Evolutionary conservation across 2,113 vertebrate genomes (phyloP).

Genomic region (Neogale vison): DNA sequence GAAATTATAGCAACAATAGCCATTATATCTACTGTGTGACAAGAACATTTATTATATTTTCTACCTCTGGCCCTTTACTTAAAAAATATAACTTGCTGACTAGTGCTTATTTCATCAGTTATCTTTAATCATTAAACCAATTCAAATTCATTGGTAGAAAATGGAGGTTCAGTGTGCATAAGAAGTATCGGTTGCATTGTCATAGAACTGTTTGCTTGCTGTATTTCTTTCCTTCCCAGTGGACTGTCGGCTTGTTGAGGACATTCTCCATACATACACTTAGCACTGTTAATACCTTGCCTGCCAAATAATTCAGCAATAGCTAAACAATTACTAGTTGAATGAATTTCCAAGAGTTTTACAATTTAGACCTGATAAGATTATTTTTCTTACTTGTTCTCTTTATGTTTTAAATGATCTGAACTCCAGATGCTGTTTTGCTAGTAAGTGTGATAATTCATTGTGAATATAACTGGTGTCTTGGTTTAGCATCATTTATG

Average conservation of each 20-base stretch:
- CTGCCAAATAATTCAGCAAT: background rate
- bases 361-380: background rate
- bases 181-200: background rate
- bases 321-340: background rate
- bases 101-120: background rate
- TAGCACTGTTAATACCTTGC: background rate
- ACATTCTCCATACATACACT: background rate
- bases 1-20: background rate
- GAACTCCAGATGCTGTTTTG: slow-evolving; percentile 9
- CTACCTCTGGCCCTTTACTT: background rate
- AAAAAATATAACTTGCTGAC: background rate
- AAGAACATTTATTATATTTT: background rate
- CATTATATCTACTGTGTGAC: background rate
- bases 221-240: background rate
- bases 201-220: background rate
- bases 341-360: background rate
- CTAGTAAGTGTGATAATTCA: background rate
- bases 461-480: background rate
- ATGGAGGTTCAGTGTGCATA: background rate
- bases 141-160: background rate
- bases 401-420: slow-evolving; percentile 47
- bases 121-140: slow-evolving; percentile 7
- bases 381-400: background rate
- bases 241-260: background rate
- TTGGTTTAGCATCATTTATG: background rate